Evolutionary conservation across 2,797 vertebrate genomes (phyloP).

Genomic region (Myotis vivesi): DNA sequence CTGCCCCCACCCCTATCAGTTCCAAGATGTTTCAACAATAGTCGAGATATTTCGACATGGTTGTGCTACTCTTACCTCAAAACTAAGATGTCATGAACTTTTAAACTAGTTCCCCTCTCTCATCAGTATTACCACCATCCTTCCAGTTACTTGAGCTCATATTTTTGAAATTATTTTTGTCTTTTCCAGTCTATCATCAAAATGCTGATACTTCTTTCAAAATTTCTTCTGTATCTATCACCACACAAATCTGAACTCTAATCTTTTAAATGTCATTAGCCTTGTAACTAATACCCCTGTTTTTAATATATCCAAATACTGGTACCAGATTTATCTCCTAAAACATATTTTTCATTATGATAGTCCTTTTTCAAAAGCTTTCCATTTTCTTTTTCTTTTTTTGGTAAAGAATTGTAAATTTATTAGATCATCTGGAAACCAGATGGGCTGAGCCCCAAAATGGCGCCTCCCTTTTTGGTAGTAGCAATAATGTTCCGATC

Average conservation of each 20-base stretch:
- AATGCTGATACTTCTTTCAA: slow-evolving; percentile 1
- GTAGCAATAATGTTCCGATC: not conserved
- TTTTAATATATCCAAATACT: not conserved
- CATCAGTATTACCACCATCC: not conserved
- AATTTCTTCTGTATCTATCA: not conserved
- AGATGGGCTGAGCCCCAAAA: too few species aligned
- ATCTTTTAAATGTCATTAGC: not conserved
- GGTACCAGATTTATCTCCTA: not conserved
- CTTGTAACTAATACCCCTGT: not conserved
- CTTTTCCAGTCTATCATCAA: slow-evolving; percentile 3
- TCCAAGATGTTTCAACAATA: not conserved
- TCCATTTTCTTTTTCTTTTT: not conserved
- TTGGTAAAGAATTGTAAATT: too few species aligned
- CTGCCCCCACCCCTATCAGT: not conserved
- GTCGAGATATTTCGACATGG: not conserved
- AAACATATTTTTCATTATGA: not conserved
- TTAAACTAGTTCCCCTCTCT: not conserved
- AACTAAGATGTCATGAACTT: not conserved
- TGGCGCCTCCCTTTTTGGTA: not conserved
- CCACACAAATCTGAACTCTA: not conserved
- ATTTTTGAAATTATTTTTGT: not conserved
- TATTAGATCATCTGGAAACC: too few species aligned
- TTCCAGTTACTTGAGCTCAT: not conserved
- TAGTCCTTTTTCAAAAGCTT: not conserved
- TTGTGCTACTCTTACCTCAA: not conserved